These are phyloP conservation scores for Gavialis gangeticus DNA, from an alignment of 2,113 vertebrate genomes.

Conservation along the genomic window DNA sequence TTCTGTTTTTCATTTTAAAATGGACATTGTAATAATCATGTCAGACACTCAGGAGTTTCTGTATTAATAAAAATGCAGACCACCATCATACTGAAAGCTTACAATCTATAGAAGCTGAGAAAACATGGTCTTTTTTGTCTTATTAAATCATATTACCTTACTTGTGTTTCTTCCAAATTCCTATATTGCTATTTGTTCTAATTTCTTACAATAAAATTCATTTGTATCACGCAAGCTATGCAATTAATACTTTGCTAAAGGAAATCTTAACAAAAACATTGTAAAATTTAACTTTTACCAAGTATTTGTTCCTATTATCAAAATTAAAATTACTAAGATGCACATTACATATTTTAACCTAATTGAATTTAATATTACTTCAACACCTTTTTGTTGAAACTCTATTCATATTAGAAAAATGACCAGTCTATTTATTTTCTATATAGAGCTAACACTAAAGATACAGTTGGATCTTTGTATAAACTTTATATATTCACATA, in stretches of 20 bases:
- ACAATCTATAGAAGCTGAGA: not conserved
- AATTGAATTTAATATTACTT: not conserved
- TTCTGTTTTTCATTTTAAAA: not conserved
- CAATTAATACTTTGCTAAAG: not conserved
- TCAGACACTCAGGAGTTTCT: not conserved
- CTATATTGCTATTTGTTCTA: not conserved
- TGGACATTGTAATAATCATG: not conserved
- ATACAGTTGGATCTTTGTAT: not conserved
- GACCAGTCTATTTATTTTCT: not conserved
- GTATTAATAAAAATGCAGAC: not conserved
- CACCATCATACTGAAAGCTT: not conserved
- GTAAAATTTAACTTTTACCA: not conserved
- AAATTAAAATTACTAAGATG: not conserved
- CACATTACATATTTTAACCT: not conserved
- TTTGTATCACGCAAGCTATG: not conserved
- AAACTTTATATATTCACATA: not conserved
- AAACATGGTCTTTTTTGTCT: not conserved
- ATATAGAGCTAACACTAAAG: fast-evolving
- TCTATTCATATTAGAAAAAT: not conserved
- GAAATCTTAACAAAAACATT: not conserved
- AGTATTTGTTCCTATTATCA: not conserved
- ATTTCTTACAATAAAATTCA: not conserved
- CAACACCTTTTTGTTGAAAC: not conserved
- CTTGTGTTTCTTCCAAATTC: not conserved
- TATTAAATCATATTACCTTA: not conserved